These are phyloP conservation scores for Triplophysa siluroides DNA, from an alignment of 2,113 vertebrate genomes.

Conservation along the genomic window DNA sequence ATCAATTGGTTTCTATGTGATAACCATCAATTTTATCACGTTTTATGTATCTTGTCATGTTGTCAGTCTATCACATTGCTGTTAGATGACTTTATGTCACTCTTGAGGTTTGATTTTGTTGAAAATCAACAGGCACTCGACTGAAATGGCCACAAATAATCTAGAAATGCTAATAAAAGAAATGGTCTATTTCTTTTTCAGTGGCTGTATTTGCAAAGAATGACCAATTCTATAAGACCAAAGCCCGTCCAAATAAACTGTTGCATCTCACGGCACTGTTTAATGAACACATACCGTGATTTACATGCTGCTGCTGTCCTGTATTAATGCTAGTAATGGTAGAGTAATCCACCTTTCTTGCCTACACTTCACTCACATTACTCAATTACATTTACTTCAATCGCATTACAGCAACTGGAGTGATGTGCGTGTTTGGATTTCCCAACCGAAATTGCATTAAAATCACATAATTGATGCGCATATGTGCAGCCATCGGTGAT, in stretches of 20 bases:
- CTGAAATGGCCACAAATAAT: too few relatives aligned
- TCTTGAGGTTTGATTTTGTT: too few relatives aligned
- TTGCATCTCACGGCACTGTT: background rate
- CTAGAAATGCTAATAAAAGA: too few relatives aligned
- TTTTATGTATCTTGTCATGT: too few relatives aligned
- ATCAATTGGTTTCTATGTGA: too few relatives aligned
- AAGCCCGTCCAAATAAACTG: background rate
- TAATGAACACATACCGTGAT: background rate
- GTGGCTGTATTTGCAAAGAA: background rate
- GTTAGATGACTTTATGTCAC: too few relatives aligned
- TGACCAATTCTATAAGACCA: background rate
- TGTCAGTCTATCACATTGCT: too few relatives aligned
- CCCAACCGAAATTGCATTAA: conserved; percentile 6
- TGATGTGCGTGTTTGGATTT: background rate
- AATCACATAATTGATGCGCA: conserved; percentile 15
- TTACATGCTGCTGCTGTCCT: background rate
- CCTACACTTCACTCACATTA: conserved; percentile 8
- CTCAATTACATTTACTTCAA: background rate
- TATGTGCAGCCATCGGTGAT: background rate
- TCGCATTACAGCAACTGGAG: conserved; percentile 15
- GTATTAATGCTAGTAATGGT: background rate
- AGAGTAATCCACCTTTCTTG: background rate
- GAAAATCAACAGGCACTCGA: too few relatives aligned
- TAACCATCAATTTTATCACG: too few relatives aligned
- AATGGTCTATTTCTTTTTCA: too few relatives aligned